Conservation (phyloP, 2,797 vertebrate genomes). For the Apogon hyalosoma region DNA sequence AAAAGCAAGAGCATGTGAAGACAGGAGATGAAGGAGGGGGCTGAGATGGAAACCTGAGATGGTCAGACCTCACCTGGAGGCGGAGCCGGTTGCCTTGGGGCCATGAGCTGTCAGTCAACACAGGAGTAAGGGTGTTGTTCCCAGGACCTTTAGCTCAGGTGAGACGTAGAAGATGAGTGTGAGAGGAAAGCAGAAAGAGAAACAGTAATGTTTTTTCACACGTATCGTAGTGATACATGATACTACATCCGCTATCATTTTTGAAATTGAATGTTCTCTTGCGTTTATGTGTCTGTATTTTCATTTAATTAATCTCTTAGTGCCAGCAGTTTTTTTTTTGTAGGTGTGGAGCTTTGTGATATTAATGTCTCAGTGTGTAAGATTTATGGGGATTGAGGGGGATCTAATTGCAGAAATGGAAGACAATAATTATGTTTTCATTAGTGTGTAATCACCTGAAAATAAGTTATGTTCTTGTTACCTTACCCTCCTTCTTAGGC, state of each 20-base stretch:
- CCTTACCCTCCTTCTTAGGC: too few relatives aligned
- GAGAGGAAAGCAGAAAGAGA: slow-evolving; percentile 36
- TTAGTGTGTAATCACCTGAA: too few relatives aligned
- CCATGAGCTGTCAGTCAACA: slow-evolving; percentile 74
- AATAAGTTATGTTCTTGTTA: too few relatives aligned
- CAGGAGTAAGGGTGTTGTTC: slow-evolving; percentile 64
- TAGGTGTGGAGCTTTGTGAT: neutral
- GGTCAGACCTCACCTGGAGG: slow-evolving; percentile 77
- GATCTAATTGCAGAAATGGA: too few relatives aligned
- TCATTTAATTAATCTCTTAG: neutral
- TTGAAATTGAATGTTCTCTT: slow-evolving; percentile 22
- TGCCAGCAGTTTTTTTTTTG: neutral
- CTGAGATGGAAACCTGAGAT: slow-evolving; percentile 61
- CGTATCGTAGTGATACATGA: slow-evolving; percentile 28
- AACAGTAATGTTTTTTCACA: slow-evolving; percentile 48
- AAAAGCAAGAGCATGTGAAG: slow-evolving; percentile 27
- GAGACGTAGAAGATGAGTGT: slow-evolving; percentile 53
- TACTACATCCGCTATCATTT: slow-evolving; percentile 33
- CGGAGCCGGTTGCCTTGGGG: slow-evolving; percentile 67
- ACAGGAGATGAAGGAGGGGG: slow-evolving; percentile 53
- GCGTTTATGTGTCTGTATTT: slow-evolving; percentile 1
- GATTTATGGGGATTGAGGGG: too few relatives aligned
- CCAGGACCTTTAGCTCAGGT: slow-evolving; percentile 80
- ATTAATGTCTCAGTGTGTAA: too few relatives aligned
- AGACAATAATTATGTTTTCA: too few relatives aligned